These are phyloP conservation scores for Gadus chalcogrammus DNA, from an alignment of 2,113 vertebrate species.

Conservation along the genomic window DNA sequence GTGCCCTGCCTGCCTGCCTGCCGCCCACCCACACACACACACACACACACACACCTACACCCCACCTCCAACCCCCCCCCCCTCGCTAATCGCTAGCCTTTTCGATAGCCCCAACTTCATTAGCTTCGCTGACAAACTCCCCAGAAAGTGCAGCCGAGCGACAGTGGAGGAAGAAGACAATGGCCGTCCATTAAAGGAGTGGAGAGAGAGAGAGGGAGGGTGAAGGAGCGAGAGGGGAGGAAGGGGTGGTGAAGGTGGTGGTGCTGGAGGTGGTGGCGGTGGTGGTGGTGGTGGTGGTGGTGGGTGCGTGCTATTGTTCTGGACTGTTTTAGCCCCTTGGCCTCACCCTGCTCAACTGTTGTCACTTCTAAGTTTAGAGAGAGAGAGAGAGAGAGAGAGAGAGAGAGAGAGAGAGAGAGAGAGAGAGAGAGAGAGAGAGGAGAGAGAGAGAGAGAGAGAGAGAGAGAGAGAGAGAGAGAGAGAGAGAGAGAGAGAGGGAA, in stretches of 20 bases:
- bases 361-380: constrained; percentile 74
- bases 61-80: too few relatives aligned
- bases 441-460: too few relatives aligned
- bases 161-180: constrained; percentile 59
- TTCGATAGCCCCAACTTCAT: constrained; percentile 47
- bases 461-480: too few relatives aligned
- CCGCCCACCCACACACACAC: not conserved
- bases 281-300: not conserved
- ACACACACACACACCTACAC: too few relatives aligned
- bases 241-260: constrained; percentile 4
- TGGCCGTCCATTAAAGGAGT: constrained; percentile 68
- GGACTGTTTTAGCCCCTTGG: constrained; percentile 65
- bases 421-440: constrained; percentile 52
- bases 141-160: constrained; percentile 49
- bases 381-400: too few relatives aligned
- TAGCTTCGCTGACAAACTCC: constrained; percentile 69
- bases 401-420: too few relatives aligned
- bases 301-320: constrained; percentile 59
- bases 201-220: constrained; percentile 28
- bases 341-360: constrained; percentile 73
- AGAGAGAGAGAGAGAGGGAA: too few relatives aligned
- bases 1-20: not conserved
- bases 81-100: too few relatives aligned
- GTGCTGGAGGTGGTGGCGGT: too few relatives aligned
- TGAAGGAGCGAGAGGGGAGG: not conserved